Evolutionary conservation across 2,888 invertebrate genomes (phyloP).

Genomic region (Ennomos fuscantarius): DNA sequence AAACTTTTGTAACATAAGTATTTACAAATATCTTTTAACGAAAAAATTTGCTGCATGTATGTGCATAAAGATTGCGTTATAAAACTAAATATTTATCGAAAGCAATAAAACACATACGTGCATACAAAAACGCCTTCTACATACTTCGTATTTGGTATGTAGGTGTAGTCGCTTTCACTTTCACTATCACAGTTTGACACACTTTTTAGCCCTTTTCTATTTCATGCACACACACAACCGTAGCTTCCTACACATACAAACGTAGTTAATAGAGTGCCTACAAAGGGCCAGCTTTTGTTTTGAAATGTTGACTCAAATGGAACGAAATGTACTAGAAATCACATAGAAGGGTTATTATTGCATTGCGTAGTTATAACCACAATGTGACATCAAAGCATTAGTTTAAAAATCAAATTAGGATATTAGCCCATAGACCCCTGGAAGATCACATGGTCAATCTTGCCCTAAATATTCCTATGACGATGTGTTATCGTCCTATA

Average conservation of each 20-base stretch:
- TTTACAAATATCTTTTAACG: not conserved
- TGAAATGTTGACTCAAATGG: slow-evolving; percentile 28
- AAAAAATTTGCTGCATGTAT: too few relatives aligned
- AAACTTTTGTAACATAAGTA: too few relatives aligned
- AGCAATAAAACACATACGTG: slow-evolving; percentile 9
- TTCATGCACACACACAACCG: slow-evolving; percentile 18
- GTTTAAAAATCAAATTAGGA: not conserved
- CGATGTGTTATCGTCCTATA: too few relatives aligned
- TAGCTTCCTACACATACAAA: slow-evolving; percentile 11
- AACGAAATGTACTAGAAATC: slow-evolving; percentile 12
- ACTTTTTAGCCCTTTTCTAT: slow-evolving; percentile 59
- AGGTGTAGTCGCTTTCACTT: slow-evolving; percentile 54
- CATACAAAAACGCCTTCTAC: slow-evolving; percentile 20
- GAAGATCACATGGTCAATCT: too few relatives aligned
- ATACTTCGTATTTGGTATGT: slow-evolving; percentile 11
- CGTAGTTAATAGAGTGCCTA: slow-evolving; percentile 6
- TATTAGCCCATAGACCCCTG: too few relatives aligned
- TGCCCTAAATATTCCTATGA: too few relatives aligned
- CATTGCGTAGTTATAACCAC: too few relatives aligned
- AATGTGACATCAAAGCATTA: too few relatives aligned
- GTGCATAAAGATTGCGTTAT: slow-evolving; percentile 1
- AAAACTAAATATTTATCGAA: slow-evolving; percentile 15
- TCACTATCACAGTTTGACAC: slow-evolving; percentile 59
- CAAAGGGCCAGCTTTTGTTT: slow-evolving; percentile 24
- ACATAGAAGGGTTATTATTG: too few relatives aligned